These are phyloP conservation scores for Harpagoxenus sublaevis DNA, from an alignment of 2,888 invertebrate species.

Conservation along the genomic window DNA sequence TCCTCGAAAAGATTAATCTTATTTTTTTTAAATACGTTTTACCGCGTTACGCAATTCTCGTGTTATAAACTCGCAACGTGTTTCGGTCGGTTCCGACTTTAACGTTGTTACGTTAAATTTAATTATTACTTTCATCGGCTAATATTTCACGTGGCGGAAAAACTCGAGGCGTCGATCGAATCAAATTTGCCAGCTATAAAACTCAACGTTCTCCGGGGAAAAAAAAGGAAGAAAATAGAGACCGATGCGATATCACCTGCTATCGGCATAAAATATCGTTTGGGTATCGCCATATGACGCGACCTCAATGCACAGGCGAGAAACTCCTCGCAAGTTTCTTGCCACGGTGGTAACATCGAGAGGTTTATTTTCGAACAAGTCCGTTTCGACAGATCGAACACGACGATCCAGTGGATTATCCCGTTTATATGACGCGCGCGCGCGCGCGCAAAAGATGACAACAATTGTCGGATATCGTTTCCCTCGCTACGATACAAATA, in stretches of 20 bases:
- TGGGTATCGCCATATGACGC: neutral
- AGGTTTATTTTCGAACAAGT: conserved; percentile 43
- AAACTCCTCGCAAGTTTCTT: conserved; percentile 15
- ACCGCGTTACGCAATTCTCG: conserved; percentile 30
- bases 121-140: conserved; percentile 29
- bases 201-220: too few species aligned
- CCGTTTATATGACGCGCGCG: neutral
- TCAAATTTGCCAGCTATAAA: conserved; percentile 17
- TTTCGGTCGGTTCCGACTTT: neutral
- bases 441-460: conserved; percentile 13
- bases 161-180: conserved; percentile 35
- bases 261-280: conserved; percentile 32
- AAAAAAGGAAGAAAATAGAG: neutral
- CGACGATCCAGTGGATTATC: conserved; percentile 40
- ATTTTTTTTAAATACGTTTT: conserved; percentile 29
- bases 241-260: conserved; percentile 5
- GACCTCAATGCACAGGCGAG: conserved; percentile 23
- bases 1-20: conserved; percentile 48
- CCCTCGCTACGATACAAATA: conserved; percentile 58
- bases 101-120: conserved; percentile 40
- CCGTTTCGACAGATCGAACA: conserved; percentile 33
- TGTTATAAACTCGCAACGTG: neutral
- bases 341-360: conserved; percentile 2
- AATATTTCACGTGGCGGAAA: conserved; percentile 31
- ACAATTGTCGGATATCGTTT: conserved; percentile 51